phyloP scores from a whole-genome alignment of 92 coral and sea anemone species.

The Metridium senile region DNA sequence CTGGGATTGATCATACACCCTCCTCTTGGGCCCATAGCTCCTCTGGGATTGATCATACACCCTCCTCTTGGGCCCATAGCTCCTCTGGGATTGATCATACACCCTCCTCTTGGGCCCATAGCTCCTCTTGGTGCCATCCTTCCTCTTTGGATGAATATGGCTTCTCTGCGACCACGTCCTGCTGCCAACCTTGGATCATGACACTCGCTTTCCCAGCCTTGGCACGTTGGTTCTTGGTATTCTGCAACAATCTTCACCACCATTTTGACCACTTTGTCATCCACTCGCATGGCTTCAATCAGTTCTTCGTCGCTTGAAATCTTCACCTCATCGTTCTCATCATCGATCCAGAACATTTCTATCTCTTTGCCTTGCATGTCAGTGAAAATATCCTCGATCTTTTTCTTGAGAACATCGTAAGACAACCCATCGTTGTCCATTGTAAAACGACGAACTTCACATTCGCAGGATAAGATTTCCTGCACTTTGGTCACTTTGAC shows the following conservation, averaged over 20 bases:
- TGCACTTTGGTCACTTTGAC: slow-evolving; percentile 23
- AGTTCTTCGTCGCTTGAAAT: slow-evolving; percentile 70
- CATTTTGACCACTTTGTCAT: slow-evolving; percentile 52
- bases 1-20: slow-evolving; percentile 15
- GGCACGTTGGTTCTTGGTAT: slow-evolving; percentile 36
- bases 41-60: slow-evolving; percentile 13
- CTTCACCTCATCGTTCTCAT: slow-evolving; percentile 49
- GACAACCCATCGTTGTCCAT: slow-evolving; percentile 52
- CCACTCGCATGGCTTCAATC: slow-evolving; percentile 45
- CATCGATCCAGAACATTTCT: slow-evolving; percentile 65
- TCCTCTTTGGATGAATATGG: not conserved
- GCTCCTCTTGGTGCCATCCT: not conserved
- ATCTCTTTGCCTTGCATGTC: slow-evolving; percentile 50
- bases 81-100: no score
- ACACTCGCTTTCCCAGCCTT: slow-evolving; percentile 45
- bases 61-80: no score
- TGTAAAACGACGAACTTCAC: slow-evolving; percentile 70
- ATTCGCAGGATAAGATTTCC: no score
- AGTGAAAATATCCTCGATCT: slow-evolving; percentile 53
- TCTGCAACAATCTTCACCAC: slow-evolving; percentile 29
- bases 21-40: not conserved
- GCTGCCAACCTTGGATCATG: slow-evolving; percentile 15
- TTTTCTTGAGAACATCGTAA: slow-evolving; percentile 43
- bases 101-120: not conserved
- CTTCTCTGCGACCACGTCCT: not conserved